Evolutionary conservation across 1,140 invertebrate genomes (phyloP), one percentile per base, ranked within the genome.

Genomic region (Euura lappo): DNA sequence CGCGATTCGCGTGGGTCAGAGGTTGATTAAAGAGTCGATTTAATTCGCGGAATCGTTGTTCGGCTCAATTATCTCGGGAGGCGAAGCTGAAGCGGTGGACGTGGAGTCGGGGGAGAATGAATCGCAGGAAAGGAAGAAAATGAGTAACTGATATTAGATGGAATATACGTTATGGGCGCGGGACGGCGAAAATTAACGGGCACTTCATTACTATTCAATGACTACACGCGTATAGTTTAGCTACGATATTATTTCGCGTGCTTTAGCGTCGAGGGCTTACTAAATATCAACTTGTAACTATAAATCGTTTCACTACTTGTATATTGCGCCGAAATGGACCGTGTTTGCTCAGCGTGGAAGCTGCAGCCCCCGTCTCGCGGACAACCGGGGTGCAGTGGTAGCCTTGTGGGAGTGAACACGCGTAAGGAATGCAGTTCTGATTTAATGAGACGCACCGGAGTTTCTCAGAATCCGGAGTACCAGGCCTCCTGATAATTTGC

Each of bases 401-500:
- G 51, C 51, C 51, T 60, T 60, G 86, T 88, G 85, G 87, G 87
- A 87, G 86, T 87, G 83, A 87, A 88, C 87, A 88, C 81, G 85
- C 79, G 79, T 83, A 80, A 82, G 87, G 87, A 88, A 87, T 88
- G 87, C 86, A 84, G 85, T 86, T 88, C 87, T 88, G 86, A 88
- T 88, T 88, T 88, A 88, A 88, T 87, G 87, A 88, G 86, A 85
- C 84, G 80, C 79, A 82, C 67, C 10, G 44, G 11, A 60, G 51
- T 60, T 60, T 60, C 51, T 60, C 13, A 60, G 51, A 60, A 60
- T 11, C 28, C 28, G 28, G 28, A 28, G 28, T 28, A 28, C 28
- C 1, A 28, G 28, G 5, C 6, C 10, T 3, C 51, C 10, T n/a
- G 51, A 60, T 60, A 60, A 60, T 60, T 60, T 60, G 51, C 51